Base-by-base conservation (phyloP, 1,140 invertebrate genomes). In the Drosophila repletoides region DNA sequence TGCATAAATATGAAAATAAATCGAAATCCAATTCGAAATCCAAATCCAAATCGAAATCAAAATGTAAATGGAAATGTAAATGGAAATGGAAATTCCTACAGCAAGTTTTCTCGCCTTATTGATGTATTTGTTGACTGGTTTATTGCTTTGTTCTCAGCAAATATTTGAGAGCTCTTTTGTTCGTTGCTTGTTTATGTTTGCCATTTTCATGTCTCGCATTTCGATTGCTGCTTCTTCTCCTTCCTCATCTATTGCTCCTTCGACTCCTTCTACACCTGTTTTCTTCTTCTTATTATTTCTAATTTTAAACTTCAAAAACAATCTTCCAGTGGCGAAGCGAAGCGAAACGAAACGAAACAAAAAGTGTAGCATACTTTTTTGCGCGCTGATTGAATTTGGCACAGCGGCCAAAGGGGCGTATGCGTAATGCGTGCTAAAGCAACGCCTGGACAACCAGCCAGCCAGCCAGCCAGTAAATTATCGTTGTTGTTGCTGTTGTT, bases 1-100 rank as follows among this genome's bases (percentile, higher is more conserved):
- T 46, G 52, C 55, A 67, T 71, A 73, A 73, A 83, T 84, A 81
- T 48, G 61, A 55, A 68, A 77, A 79, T 68, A 76, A 75, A 79
- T 79, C 51, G 56, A 80, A 80, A 73, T 70, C 58, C 48, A 72
- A 76, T 72, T 72, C 53, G 15, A 55, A 63, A 41, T 24, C 52
- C 28, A 29, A 49, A 14, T 9, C 33, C 33, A 28, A 45, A 49
- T 14, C 24, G 36, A 36, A 19, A 43, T 14, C 10, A n/a, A 48
- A 36, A 52, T 52, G 21, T 22, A 52, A 52, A 48, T 34, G 33
- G 3, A 46, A 48, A 52, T 52, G 31, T 14, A 51, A 52, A 51
- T 59, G 36, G n/a, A 48, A 48, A 49, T 31, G 17, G 10, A 46
- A 46, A 48, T 33, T 5, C 14, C 1, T 14, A 21, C 14, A 14